Conservation (phyloP, 2,113 vertebrate species). For the Oxygymnocypris stewartii region DNA sequence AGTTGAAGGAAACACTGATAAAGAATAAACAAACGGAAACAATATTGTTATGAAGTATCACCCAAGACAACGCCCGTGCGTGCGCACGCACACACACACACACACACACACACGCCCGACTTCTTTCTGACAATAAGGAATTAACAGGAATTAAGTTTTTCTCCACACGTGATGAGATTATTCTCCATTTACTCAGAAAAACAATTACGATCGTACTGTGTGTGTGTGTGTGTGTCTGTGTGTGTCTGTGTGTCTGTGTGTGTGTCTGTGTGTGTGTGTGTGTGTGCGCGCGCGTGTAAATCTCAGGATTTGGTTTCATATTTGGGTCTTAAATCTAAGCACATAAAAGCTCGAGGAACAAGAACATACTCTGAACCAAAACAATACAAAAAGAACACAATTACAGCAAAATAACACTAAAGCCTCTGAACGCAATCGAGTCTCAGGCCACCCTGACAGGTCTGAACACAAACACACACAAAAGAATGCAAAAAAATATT, state of each 20-base stretch:
- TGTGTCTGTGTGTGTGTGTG: not conserved
- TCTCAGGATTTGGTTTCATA: constrained; percentile 29
- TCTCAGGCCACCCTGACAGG: not conserved
- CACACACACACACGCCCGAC: not conserved
- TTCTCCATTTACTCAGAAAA: constrained; percentile 8
- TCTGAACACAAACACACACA: not conserved
- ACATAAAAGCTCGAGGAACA: constrained; percentile 20
- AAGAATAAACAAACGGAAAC: not conserved
- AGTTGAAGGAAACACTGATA: not conserved
- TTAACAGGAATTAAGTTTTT: constrained; percentile 13
- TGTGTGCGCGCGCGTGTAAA: not conserved
- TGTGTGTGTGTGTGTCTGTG: not conserved
- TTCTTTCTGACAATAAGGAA: not conserved
- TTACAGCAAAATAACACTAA: constrained; percentile 15
- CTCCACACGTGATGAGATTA: constrained; percentile 12
- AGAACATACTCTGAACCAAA: constrained; percentile 8
- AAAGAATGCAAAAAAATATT: too few species aligned
- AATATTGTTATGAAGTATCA: not conserved
- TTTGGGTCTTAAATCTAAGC: constrained; percentile 13
- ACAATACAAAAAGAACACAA: constrained; percentile 23
- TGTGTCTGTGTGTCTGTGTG: not conserved
- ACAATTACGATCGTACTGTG: too few species aligned
- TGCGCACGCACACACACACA: not conserved
- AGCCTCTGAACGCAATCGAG: constrained; percentile 6
- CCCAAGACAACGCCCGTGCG: not conserved